Evolutionary conservation across 2,797 vertebrate species (phyloP).

Genomic region (Tolypeutes matacus): DNA sequence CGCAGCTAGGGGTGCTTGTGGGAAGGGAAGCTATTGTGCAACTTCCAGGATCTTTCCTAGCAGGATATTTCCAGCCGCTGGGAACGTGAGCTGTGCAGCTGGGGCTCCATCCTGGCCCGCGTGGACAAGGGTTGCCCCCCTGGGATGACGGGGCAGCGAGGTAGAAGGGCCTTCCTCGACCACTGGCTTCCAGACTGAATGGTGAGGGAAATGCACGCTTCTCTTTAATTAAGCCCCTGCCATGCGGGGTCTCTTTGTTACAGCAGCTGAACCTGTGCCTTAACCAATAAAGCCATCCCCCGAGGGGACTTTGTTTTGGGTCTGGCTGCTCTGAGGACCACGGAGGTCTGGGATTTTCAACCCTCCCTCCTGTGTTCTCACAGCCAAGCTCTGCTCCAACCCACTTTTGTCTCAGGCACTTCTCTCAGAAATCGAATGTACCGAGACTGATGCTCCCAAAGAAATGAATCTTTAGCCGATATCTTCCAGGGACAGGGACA

Average conservation of each 20-base stretch:
- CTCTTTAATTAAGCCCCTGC: background rate
- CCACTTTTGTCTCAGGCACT: background rate
- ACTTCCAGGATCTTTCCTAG: background rate
- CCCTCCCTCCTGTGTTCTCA: background rate
- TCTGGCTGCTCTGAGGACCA: background rate
- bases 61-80: background rate
- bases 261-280: background rate
- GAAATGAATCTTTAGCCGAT: background rate
- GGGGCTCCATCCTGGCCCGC: background rate
- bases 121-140: background rate
- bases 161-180: background rate
- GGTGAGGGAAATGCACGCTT: too few relatives aligned
- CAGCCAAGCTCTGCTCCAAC: background rate
- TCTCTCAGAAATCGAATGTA: background rate
- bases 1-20: background rate
- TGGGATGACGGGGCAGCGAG: background rate
- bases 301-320: background rate
- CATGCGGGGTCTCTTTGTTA: background rate
- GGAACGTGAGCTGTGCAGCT: background rate
- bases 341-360: background rate
- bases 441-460: background rate
- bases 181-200: background rate
- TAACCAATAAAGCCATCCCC: background rate
- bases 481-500: background rate
- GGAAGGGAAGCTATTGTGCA: too few relatives aligned